Evolutionary conservation across 2,797 vertebrate species (phyloP), one percentile per base, ranked within the genome.

Genomic region (Oryzias sinensis): DNA sequence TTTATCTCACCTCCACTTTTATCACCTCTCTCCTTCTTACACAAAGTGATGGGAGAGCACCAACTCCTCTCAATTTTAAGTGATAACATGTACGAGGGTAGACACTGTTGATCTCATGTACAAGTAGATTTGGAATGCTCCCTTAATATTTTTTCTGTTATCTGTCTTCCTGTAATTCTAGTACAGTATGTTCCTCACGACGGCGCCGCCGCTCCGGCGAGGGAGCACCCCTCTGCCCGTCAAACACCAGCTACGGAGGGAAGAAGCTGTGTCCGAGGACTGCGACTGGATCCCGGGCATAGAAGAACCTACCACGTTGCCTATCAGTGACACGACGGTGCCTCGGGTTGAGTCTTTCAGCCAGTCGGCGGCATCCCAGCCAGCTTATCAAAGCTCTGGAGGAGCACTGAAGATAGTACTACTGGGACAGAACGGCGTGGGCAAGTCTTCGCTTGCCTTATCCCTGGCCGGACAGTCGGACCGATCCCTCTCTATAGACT

Each of bases 211-310:
- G 2, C 90, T 92, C 9, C 91, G 95, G 48, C 88, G 95, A 71
- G 94, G 94, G 47, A 96, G 95, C 80, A 95, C 95, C 56, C 95
- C 95, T 3, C 77, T 96, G 51, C 94, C 95, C 33, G 89, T 95
- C 79, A 95, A 95, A 69, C 94, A 95, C 88, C 94, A 94, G 89
- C 86, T 95, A 55, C 83, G 82, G 53, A 86, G 95, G 52, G 93
- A 93, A 50, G 93, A 94, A 61, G 94, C 93, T 0, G 93, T 93
- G 22, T 89, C 89, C 0, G 92, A 93, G 22, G 92, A 93, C 76
- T 89, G 86, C 25, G 92, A 93, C 59, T 93, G 91, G 91, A 83
- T 86, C 46, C 93, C 84, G 43, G 94, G 90, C 61, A 82, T 80
- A 74, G 93, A 88, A 63, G 89, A 88, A 73, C 82, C 64, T 25